Conservation (phyloP, 2,113 vertebrate species). For the Platanista minor region DNA sequence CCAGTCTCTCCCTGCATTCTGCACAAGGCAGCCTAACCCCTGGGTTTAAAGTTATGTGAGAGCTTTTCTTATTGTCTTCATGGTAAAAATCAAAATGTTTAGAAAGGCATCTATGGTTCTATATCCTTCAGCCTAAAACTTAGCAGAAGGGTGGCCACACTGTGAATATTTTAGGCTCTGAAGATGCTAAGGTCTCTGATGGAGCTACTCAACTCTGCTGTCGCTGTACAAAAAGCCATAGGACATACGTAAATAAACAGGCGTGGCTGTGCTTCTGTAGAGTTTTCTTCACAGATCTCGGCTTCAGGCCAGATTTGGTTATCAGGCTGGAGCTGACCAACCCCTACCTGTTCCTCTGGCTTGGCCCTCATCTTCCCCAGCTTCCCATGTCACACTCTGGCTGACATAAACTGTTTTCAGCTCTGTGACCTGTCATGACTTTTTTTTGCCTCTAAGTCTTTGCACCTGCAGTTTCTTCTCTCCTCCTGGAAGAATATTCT, state of each 20-base stretch:
- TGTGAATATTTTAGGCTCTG: neutral
- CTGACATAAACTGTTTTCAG: no score
- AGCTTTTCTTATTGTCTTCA: neutral
- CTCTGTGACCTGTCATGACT: neutral
- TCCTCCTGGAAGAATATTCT: neutral
- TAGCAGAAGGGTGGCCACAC: neutral
- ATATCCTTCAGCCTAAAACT: neutral
- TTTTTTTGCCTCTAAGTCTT: neutral
- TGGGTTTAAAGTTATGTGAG: neutral
- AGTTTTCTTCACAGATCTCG: neutral
- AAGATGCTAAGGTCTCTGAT: neutral
- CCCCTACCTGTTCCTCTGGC: neutral
- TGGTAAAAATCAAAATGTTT: neutral
- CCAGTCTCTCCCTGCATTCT: neutral
- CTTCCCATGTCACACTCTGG: neutral
- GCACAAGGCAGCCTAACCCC: neutral
- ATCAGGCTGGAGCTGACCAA: neutral
- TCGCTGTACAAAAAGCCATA: neutral
- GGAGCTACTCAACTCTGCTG: neutral
- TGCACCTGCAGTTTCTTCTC: neutral
- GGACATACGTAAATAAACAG: neutral
- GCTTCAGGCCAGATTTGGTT: neutral
- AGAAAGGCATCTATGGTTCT: neutral
- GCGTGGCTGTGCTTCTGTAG: neutral
- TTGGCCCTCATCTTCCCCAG: neutral